Base-by-base conservation (phyloP, 2,113 vertebrate species). In the Barnardius zonarius region DNA sequence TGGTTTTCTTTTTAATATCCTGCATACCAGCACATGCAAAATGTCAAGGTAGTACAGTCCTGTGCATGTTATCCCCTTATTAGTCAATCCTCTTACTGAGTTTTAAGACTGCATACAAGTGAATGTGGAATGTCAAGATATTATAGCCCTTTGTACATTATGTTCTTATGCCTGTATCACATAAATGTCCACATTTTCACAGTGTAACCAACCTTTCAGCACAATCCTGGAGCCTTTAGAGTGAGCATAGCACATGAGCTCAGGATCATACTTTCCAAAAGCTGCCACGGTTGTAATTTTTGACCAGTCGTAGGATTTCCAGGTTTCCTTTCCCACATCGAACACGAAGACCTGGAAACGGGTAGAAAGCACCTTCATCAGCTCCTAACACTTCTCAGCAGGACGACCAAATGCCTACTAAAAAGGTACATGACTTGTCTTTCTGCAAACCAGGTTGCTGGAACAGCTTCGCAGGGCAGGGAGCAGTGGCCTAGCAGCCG, bases 221-320 rank as follows among this genome's bases (percentile, higher is more conserved):
- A 99, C 99, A 4, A 99, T 13, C 70, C 99, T 98, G 68, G 98
- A 97, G 67, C 99, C 99, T 95, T 98, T 98, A 3, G 98, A 98
- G 94, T 99, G 99, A 73, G 99, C 99, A 4, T 98, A 96, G 95
- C 99, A 99, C 98, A 99, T 95, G 33, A 99, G 99, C 68, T 99
- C 98, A 6, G 98, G 90, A 22, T 99, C 98, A 84, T 99, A 99
- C 83, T 98, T 97, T 31, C 99, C 99, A 91, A 99, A 99, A 13
- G 95, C 91, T 28, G 99, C 99, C 88, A 99, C 98, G 0, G 99
- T 99, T 16, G 99, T 99, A 85, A 99, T 98, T 88, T 98, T 98
- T 59, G 98, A 98, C 99, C 99, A 99, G 85, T 99, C 98, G 83
- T 99, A 99, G 57, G 86, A 98, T 88, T 98, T 98, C 99, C 99